Percentiles rank a stretch among this genome's conserved stretches.
These are phyloP conservation scores for Diacarnus erythraeanus DNA, from an alignment of 37 sponge, comb jelly and placozoan genomes.

Conservation along the genomic window DNA sequence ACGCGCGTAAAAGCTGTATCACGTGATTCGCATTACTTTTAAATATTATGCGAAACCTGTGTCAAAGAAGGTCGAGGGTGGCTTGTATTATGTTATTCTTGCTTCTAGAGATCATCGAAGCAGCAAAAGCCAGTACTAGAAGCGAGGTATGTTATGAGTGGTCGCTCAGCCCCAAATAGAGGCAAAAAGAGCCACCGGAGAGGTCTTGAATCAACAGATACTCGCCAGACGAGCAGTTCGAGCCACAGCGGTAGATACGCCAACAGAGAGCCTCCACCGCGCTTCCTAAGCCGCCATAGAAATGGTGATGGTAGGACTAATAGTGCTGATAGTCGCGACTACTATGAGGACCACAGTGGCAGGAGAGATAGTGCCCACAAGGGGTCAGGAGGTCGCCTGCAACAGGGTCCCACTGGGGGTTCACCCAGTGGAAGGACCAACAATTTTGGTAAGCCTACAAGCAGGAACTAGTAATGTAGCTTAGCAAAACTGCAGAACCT, in stretches of 20 bases:
- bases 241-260: background rate
- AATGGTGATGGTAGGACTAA: constrained; percentile 10
- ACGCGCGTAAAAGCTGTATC: background rate
- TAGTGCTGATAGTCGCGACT: constrained; percentile 5
- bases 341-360: constrained; percentile 9
- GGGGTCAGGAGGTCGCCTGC: background rate
- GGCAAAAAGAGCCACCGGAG: constrained; percentile 36
- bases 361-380: constrained; percentile 12
- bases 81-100: background rate
- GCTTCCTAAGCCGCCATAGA: constrained; percentile 50
- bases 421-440: background rate
- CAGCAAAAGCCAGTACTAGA: background rate
- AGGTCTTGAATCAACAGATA: constrained; percentile 4
- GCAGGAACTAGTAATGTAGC: too few species aligned
- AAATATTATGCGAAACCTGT: too few species aligned
- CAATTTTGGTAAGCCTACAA: constrained; percentile 39
- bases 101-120: background rate
- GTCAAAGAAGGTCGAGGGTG: too few species aligned
- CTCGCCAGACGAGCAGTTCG: background rate
- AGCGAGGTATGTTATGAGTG: constrained; percentile 62
- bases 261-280: constrained; percentile 53
- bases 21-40: too few species aligned
- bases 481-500: too few species aligned
- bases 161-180: constrained; percentile 28
- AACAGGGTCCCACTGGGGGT: background rate